Base-by-base conservation (phyloP, 2,888 invertebrate species). In the Sialis lutaria region DNA sequence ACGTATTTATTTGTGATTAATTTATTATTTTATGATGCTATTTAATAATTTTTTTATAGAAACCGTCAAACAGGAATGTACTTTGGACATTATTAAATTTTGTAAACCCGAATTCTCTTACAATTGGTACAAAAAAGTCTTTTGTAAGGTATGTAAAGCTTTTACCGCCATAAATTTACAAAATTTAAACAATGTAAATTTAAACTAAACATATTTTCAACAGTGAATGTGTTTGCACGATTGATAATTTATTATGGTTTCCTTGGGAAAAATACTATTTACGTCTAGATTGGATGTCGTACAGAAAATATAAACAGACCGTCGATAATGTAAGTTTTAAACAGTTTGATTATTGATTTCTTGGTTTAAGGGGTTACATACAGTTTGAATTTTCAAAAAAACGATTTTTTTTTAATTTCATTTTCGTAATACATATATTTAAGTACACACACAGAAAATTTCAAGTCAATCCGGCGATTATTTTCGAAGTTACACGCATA, bases 241-340 rank as follows among this genome's bases (percentile, higher is more conserved):
- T 44, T 10, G 30, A 34, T 13, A 34, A 44, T 10, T 13, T 10
- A 13, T 10, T 44, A 12, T 44, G 44, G 44, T 44, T 33, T 34
- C 44, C 44, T 12, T 44, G 44, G 44, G 13, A 31, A 44, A 12
- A 44, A 33, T 34, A 31, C 6, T 44, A 44, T 44, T 32, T n/a
- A 34, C 33, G 44, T 7, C n/a, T 44, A 6, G 44, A 34, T 7
- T 44, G 44, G 44, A 12, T 12, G 10, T 10, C 33, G 6, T 41
- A 41, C 9, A 22, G 22, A 13, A 31, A 30, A 5, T 22, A 30
- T 30, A 13, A 41, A 5, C 8, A 22, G 5, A 9, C 31, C 7
- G n/a, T n/a, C 22, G 31, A 41, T 22, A 41, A 41, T 22, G 22
- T 22, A 22, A 22, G 22, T 22, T 22, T 22, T n/a, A n/a, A n/a